Percentiles rank a stretch among this genome's conserved stretches.
phyloP scores from a whole-genome alignment of 2,113 vertebrate species.

The Ploceus nigricollis region DNA sequence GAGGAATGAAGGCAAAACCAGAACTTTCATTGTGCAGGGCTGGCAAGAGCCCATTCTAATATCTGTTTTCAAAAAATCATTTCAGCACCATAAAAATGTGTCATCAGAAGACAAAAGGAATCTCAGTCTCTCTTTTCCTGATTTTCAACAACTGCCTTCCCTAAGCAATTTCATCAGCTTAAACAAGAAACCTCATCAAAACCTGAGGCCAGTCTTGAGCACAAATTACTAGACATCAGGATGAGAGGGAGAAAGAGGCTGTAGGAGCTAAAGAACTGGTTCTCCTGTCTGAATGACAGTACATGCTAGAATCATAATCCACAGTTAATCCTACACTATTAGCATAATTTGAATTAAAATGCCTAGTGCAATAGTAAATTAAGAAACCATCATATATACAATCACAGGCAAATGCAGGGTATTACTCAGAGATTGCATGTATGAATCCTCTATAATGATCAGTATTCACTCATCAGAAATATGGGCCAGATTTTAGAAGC shows the following conservation, averaged over 20 bases:
- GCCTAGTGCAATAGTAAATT: conserved; percentile 30
- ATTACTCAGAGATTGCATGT: neutral
- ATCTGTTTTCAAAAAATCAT: neutral
- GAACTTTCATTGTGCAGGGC: neutral
- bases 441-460: conserved; percentile 35
- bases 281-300: neutral
- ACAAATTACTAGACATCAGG: neutral
- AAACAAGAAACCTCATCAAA: conserved; percentile 27
- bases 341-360: conserved; percentile 63
- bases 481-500: neutral
- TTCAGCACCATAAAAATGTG: neutral
- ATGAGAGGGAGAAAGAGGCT: neutral
- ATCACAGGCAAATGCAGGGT: neutral
- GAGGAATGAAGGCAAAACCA: neutral
- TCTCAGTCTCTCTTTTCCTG: neutral
- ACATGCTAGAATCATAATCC: conserved; percentile 50
- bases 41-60: neutral
- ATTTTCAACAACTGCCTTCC: neutral
- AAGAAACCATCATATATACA: conserved; percentile 29
- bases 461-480: conserved; percentile 11
- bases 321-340: conserved; percentile 39
- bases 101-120: neutral
- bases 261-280: neutral
- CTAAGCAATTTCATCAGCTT: neutral
- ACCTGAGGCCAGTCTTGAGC: neutral